Base-by-base conservation (phyloP, 2,888 invertebrate genomes). In the Pollenia labialis region DNA sequence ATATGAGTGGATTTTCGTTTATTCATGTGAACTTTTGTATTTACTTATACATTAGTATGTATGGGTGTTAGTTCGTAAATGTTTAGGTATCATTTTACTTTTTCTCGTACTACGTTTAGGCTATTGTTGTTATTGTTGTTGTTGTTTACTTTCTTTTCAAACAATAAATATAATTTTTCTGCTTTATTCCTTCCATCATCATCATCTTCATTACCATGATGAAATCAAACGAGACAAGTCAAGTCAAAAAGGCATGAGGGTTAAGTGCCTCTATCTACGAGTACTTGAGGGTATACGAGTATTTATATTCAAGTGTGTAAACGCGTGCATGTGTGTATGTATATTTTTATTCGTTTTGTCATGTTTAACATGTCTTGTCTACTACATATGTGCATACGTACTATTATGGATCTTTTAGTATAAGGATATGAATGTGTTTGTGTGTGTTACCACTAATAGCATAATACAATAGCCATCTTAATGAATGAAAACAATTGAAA, bases 111-210 rank as follows among this genome's bases (percentile, higher is more conserved):
- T 50, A 69, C 52, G 62, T 76, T 76, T 56, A n/a, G 18, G 18
- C 44, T 52, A 71, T 82, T 81, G 32, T 72, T 50, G 23, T 23
- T 23, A 23, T 40, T 50, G 40, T 72, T 32, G 32, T 1, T 32
- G 32, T 32, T 71, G 32, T 52, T 66, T 68, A 23, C 44, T 60
- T 50, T 62, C 10, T n/a, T 56, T 44, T 50, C 64, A 74, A 80
- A 80, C 82, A 80, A 83, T 86, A 82, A 86, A 86, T 86, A 80
- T 79, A 64, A 86, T 75, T 79, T 82, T 83, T 86, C 46, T 83
- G 71, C 62, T 80, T 75, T 80, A 75, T 75, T 86, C 54, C 69
- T 75, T 75, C 66, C 56, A 71, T 74, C 79, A 74, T 83, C 82
- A 69, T 52, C 60, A 69, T 75, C 58, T 46, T 74, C 71, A 79